Evolutionary conservation across 1,140 invertebrate species (phyloP).

Genomic region (Drosophila mauritiana): DNA sequence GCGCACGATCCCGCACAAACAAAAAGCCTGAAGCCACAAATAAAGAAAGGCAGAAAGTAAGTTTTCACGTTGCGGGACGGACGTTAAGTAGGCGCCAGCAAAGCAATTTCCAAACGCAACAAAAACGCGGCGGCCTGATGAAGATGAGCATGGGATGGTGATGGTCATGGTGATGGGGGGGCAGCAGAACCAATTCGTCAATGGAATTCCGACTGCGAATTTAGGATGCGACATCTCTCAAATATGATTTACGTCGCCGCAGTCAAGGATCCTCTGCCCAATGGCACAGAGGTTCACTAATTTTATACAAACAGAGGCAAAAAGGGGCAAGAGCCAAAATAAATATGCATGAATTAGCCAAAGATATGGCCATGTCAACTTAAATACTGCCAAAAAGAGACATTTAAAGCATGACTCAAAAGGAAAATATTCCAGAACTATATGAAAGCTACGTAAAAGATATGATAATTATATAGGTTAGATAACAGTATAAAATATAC

Average conservation of each 20-base stretch:
- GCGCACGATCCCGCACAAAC: conserved; percentile 49
- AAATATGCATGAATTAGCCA: conserved; percentile 29
- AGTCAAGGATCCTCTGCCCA: background rate
- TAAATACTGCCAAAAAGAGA: background rate
- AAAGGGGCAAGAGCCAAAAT: conserved; percentile 1
- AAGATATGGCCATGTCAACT: background rate
- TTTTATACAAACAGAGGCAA: conserved; percentile 13
- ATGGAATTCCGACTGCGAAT: conserved; percentile 70
- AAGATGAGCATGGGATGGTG: background rate
- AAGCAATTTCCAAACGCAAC: conserved; percentile 66
- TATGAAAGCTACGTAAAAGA: background rate
- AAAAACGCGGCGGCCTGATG: conserved; percentile 24
- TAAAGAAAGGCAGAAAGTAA: conserved; percentile 28
- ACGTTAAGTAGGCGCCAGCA: conserved; percentile 70
- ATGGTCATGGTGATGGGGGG: background rate
- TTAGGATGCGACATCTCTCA: conserved; percentile 70
- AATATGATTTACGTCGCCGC: conserved; percentile 65
- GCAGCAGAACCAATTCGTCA: conserved; percentile 60
- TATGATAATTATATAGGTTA: background rate
- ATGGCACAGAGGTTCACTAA: background rate
- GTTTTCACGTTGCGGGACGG: conserved; percentile 56
- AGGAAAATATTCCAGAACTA: background rate
- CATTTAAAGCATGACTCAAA: background rate
- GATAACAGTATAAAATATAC: too few relatives aligned
- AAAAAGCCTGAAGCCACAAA: conserved; percentile 21